Conservation (phyloP, 2,888 invertebrate genomes). For the Leptothorax acervorum region DNA sequence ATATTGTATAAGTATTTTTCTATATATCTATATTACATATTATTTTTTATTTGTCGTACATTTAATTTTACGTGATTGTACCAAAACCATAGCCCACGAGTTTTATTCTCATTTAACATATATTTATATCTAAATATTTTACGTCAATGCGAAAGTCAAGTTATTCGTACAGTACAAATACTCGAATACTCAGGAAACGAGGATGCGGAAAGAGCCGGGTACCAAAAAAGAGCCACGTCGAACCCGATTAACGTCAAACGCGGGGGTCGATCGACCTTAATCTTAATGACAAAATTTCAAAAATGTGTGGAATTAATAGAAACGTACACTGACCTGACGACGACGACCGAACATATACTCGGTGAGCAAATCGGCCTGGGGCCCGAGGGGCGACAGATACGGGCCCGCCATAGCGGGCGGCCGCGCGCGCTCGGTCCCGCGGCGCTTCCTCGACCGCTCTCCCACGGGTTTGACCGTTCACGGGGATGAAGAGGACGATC, state of each 20-base stretch:
- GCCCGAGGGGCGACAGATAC: conserved; percentile 91
- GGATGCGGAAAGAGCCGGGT: neutral
- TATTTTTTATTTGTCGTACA: neutral
- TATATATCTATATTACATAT: neutral
- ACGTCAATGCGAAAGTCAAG: neutral
- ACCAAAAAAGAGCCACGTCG: neutral
- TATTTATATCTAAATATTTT: neutral
- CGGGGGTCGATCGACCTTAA: neutral
- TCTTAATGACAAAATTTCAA: neutral
- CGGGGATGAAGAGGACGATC: conserved; percentile 58
- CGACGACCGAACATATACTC: conserved; percentile 97
- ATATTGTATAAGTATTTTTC: no score
- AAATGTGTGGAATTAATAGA: conserved; percentile 62
- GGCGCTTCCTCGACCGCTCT: conserved; percentile 52
- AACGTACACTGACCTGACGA: conserved; percentile 88
- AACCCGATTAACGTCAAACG: neutral
- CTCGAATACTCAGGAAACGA: neutral
- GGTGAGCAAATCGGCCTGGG: conserved; percentile 94
- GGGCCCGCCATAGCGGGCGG: conserved; percentile 91
- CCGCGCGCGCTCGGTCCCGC: conserved; percentile 33
- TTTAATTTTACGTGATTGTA: neutral
- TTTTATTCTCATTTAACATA: neutral
- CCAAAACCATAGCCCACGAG: neutral
- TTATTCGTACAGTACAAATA: neutral
- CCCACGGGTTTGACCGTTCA: conserved; percentile 55